These are phyloP conservation scores for Sitodiplosis mosellana DNA, from an alignment of 1,140 invertebrate species.

Conservation along the genomic window DNA sequence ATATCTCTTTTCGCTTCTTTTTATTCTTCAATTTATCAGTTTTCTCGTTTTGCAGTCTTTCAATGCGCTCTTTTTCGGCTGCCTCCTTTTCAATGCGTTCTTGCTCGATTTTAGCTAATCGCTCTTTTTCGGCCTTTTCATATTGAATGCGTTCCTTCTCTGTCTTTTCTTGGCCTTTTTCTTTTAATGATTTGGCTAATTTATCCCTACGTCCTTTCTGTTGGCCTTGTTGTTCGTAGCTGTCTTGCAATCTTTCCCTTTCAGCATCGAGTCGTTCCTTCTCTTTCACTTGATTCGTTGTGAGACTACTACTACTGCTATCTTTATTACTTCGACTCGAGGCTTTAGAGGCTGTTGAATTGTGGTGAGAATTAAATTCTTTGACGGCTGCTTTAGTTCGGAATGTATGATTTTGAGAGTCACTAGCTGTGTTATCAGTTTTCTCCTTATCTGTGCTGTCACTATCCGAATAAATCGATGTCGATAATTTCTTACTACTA, in stretches of 20 bases:
- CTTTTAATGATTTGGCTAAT: background rate
- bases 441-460: slow-evolving; percentile 33
- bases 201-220: background rate
- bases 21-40: slow-evolving; percentile 25
- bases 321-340: slow-evolving; percentile 2
- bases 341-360: background rate
- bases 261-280: slow-evolving; percentile 1
- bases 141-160: background rate
- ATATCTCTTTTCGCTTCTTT: slow-evolving; percentile 30
- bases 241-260: background rate
- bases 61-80: slow-evolving; percentile 1
- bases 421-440: slow-evolving; percentile 35
- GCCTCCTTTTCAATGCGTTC: background rate
- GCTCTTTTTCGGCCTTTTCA: background rate
- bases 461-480: slow-evolving; percentile 55
- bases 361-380: slow-evolving; percentile 37
- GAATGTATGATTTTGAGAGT: slow-evolving; percentile 45
- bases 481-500: slow-evolving; percentile 21
- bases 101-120: background rate
- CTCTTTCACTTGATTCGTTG: background rate
- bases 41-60: slow-evolving; percentile 25
- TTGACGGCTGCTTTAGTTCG: slow-evolving; percentile 70
- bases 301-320: slow-evolving; percentile 5
- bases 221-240: too few relatives aligned
- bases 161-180: background rate